Evolutionary conservation across 2,113 vertebrate species (phyloP).

Genomic region (Circaetus gallicus): DNA sequence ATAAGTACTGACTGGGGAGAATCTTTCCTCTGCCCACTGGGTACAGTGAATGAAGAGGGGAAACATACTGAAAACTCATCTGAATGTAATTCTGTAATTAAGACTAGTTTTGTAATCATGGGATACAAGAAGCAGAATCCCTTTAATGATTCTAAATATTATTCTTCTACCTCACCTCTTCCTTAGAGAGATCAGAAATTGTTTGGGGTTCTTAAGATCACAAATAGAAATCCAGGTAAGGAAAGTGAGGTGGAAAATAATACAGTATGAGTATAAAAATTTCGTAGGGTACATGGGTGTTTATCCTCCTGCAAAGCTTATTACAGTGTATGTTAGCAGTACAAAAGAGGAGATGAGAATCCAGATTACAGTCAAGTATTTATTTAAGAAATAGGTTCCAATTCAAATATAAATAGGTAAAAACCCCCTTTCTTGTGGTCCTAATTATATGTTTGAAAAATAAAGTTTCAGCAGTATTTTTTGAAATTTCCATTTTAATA

Average conservation of each 20-base stretch:
- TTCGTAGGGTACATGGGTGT: neutral
- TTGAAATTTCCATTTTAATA: neutral
- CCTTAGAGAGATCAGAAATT: neutral
- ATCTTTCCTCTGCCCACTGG: neutral
- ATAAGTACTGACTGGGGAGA: neutral
- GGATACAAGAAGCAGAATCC: neutral
- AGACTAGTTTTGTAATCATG: neutral
- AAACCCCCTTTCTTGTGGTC: neutral
- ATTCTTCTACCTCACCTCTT: neutral
- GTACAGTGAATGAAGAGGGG: neutral
- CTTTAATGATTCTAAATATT: neutral
- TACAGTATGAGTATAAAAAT: neutral
- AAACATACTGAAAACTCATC: neutral
- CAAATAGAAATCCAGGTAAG: neutral
- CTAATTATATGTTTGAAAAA: neutral
- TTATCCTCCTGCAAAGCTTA: neutral
- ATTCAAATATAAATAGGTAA: neutral
- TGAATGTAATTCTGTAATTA: neutral
- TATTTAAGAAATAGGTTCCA: neutral
- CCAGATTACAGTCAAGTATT: neutral
- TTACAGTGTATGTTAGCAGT: neutral
- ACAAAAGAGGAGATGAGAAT: neutral
- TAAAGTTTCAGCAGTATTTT: neutral
- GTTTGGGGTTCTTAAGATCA: neutral
- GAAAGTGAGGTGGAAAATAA: neutral